Conservation (phyloP, 1,140 invertebrate species). For the roundworm (Caenorhabditis elegans) region DNA sequence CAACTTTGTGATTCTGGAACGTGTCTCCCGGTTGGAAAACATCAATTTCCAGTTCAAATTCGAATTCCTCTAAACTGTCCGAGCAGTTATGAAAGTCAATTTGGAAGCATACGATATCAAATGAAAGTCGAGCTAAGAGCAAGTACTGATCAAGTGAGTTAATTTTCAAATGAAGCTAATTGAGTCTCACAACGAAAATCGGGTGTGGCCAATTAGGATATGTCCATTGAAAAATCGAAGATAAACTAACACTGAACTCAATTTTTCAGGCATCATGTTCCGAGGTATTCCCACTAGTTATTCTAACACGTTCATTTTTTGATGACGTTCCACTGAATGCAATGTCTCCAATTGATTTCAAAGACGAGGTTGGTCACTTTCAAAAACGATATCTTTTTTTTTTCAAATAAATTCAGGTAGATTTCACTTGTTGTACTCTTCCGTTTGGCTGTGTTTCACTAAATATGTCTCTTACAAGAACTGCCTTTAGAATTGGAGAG, state of each 20-base stretch:
- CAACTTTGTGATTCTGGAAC: constrained; percentile 44
- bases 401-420: constrained; percentile 44
- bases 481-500: constrained; percentile 58
- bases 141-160: constrained; percentile 56
- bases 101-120: constrained; percentile 59
- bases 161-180: too few relatives aligned
- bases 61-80: constrained; percentile 54
- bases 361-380: constrained; percentile 49
- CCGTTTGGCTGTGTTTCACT: constrained; percentile 61
- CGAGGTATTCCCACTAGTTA: constrained; percentile 61
- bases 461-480: constrained; percentile 53
- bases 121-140: constrained; percentile 50
- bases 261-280: constrained; percentile 51
- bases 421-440: constrained; percentile 63
- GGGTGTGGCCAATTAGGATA: too few relatives aligned
- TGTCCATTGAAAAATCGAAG: too few relatives aligned
- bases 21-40: constrained; percentile 53
- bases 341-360: constrained; percentile 57
- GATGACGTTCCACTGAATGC: constrained; percentile 58
- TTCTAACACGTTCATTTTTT: constrained; percentile 58
- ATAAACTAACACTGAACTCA: too few relatives aligned
- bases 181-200: too few relatives aligned
- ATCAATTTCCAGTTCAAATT: constrained; percentile 55
- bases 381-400: not conserved
- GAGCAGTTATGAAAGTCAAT: constrained; percentile 60